Base-by-base conservation (phyloP, 2,113 vertebrate species). In the Sceloporus tristichus region DNA sequence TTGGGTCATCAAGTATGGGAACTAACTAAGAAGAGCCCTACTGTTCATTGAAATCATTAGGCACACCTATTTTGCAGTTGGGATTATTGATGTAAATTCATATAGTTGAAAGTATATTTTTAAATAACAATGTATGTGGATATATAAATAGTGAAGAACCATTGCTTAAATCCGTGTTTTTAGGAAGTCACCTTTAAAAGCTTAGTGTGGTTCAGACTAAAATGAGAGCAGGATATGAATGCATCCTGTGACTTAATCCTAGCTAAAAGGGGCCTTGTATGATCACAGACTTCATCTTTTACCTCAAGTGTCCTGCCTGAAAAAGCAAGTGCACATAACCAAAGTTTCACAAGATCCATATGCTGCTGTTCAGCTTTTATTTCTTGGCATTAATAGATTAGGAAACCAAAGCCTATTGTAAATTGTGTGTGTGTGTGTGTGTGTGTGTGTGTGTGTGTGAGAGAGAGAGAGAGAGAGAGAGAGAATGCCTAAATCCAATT, bases 261-360 rank as follows among this genome's bases (percentile, higher is more conserved):
- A 0, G 1, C 42, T 0, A 23, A 70, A n/a, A n/a, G 4, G 0
- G 0, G 73, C 25, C 4, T 38, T 54, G 2, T 0, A 0, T 10
- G 40, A 78, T 3, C 82, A 34, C 11, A 83, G 54, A 84, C 1
- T 59, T 70, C 62, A 70, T 59, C 29, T 0, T 2, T 16, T 0
- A 77, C 74, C 59, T n/a, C 6, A 48, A n/a, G 54, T 34, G 0
- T 0, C 71, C 18, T 14, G 14, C 38, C 0, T 29, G 18, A 77
- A 75, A 70, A 66, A 80, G 59, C 42, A 21, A n/a, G 1, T 3
- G 19, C 6, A 54, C 65, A 89, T 87, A 16, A 53, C 6, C 73
- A 56, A n/a, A 21, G 2, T 9, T 73, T 40, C 40, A 54, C 53
- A 0, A 65, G 59, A 70, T 53, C 0, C 0, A 1, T 16, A 0